A percentile compares a stretch with the other conserved stretches of the same genome.
Evolutionary conservation across 2,113 vertebrate genomes (phyloP).

Genomic region (Ia io): DNA sequence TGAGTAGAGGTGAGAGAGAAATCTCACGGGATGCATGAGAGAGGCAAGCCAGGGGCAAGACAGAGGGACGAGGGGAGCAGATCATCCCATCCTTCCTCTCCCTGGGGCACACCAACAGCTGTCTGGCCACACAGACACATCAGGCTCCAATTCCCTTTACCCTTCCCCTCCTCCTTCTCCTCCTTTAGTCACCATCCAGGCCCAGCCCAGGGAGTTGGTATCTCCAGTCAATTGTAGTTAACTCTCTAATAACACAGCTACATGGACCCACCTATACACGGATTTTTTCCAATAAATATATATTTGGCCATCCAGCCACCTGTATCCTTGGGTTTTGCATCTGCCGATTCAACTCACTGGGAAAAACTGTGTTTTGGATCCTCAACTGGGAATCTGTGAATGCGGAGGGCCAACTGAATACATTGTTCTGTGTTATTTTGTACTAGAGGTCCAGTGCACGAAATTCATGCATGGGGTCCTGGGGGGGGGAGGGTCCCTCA

Average conservation of each 20-base stretch:
- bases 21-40: not conserved
- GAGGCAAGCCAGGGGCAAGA: not conserved
- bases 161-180: rapidly evolving
- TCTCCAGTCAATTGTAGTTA: not conserved
- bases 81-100: not conserved
- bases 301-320: too few relatives aligned
- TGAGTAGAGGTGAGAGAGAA: not conserved
- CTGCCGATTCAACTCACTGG: too few relatives aligned
- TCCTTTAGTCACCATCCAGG: not conserved
- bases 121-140: not conserved
- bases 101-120: not conserved
- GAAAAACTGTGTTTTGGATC: not conserved
- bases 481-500: too few relatives aligned
- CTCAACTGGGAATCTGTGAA: not conserved
- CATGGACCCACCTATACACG: too few relatives aligned
- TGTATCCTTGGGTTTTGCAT: too few relatives aligned
- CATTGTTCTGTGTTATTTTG: not conserved
- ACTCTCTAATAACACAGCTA: not conserved
- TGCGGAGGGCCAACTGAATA: not conserved
- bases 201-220: not conserved
- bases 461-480: too few relatives aligned
- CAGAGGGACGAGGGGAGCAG: not conserved
- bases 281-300: not conserved
- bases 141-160: too few relatives aligned
- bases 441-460: not conserved